These are phyloP conservation scores for Galaxias olidus DNA, from an alignment of 2,797 vertebrate genomes.

Conservation along the genomic window DNA sequence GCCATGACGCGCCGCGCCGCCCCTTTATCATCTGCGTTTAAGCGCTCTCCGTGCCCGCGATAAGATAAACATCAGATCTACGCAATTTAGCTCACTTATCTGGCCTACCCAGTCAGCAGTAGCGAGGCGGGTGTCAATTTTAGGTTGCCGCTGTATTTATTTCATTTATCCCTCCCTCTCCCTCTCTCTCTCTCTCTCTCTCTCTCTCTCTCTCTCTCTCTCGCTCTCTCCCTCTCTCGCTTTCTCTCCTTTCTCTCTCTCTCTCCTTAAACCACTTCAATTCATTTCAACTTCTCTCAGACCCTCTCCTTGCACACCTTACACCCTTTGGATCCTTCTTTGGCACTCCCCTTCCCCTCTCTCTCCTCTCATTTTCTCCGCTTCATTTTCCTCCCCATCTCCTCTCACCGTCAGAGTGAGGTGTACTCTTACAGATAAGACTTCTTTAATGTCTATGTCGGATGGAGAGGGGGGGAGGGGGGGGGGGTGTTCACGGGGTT, in stretches of 20 bases:
- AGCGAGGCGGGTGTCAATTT: constrained; percentile 77
- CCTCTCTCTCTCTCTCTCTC: constrained; percentile 3
- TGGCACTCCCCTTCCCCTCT: constrained; percentile 49
- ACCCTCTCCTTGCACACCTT: constrained; percentile 33
- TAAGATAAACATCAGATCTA: constrained; percentile 82
- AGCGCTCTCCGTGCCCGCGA: constrained; percentile 65
- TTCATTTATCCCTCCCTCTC: constrained; percentile 54
- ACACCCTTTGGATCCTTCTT: constrained; percentile 38
- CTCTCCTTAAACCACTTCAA: not conserved
- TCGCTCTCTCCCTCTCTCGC: constrained; percentile 6
- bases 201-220: constrained; percentile 9
- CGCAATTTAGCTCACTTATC: constrained; percentile 82
- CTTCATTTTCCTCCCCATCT: constrained; percentile 15
- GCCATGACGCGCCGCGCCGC: constrained; percentile 50
- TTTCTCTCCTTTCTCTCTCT: constrained; percentile 8
- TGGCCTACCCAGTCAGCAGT: constrained; percentile 76
- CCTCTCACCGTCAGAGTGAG: constrained; percentile 52
- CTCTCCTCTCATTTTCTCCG: constrained; percentile 31
- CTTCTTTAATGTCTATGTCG: constrained; percentile 71
- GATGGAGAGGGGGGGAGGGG: constrained; percentile 9
- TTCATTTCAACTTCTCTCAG: constrained; percentile 51
- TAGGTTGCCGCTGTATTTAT: constrained; percentile 59
- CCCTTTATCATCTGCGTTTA: constrained; percentile 69
- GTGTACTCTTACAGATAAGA: constrained; percentile 70
- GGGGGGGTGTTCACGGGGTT: constrained; percentile 38